Base-by-base conservation (phyloP, 2,797 vertebrate species). In the Mustela erminea region DNA sequence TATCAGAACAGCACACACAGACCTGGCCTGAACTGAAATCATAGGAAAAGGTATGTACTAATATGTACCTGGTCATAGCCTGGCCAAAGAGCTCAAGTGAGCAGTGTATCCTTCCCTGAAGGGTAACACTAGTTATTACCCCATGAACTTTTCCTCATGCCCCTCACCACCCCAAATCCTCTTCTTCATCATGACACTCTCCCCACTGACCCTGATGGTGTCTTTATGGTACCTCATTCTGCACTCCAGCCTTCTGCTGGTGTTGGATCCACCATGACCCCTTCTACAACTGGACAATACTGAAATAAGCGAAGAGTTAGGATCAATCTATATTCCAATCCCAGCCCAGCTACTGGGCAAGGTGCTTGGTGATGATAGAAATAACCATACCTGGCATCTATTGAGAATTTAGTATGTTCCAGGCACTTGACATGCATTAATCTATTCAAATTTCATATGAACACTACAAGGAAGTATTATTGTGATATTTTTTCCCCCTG, bases 161-260 rank as follows among this genome's bases (percentile, higher is more conserved):
- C 46, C 27, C 3, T 58, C 29, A 86, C 7, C 43, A 70, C 27
- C 35, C 54, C 52, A 90, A 20, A 72, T 23, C 38, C n/a, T 87
- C 21, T 12, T 1, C 13, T 35, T 89, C 92, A 29, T 54, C 78
- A 80, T 13, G 32, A 2, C 12, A 10, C n/a, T 83, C 38, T 77
- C 32, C 10, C 38, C 60, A 49, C 0, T 3, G 60, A 54, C 43
- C 60, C 15, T 72, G 52, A 23, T 0, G 21, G 27, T 1, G 8
- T 32, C 27, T n/a, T 8, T 1, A 2, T 0, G 3, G 49, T 6
- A n/a, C 2, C 38, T 35, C 35, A 11, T 21, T 74, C 70, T 29
- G 12, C 9, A 38, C 3, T 2, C 32, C 25, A 60, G 54, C 13
- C 32, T 54, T 56, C 74, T 18, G 25, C 41, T 52, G 58, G 2